These are phyloP conservation scores for Mustela lutreola DNA, from an alignment of 2,113 vertebrate species.

Conservation along the genomic window DNA sequence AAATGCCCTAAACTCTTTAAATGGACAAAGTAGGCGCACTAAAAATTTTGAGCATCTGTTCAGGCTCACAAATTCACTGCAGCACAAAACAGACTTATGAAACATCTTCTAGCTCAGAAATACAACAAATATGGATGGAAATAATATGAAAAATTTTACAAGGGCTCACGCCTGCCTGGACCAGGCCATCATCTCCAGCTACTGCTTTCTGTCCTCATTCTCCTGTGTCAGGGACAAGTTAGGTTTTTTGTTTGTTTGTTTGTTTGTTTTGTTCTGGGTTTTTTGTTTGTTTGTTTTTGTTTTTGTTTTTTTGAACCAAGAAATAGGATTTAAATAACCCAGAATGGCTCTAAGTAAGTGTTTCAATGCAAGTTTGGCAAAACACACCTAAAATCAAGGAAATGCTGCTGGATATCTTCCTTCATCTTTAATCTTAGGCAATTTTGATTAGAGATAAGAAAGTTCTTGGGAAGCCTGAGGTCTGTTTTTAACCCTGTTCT, in stretches of 20 bases:
- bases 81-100: neutral
- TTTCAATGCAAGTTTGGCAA: neutral
- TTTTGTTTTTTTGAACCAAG: neutral
- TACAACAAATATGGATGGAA: neutral
- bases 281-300: neutral
- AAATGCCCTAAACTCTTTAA: neutral
- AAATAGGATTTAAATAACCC: neutral
- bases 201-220: neutral
- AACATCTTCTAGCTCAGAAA: neutral
- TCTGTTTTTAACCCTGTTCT: neutral
- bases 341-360: neutral
- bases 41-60: neutral
- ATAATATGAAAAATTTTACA: neutral
- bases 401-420: neutral
- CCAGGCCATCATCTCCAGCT: fast-evolving
- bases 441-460: neutral
- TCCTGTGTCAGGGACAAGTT: neutral
- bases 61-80: neutral
- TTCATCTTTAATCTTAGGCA: neutral
- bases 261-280: neutral
- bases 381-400: neutral
- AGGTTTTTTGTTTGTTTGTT: neutral
- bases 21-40: neutral
- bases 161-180: no score
- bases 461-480: neutral